Evolutionary conservation across 1,140 invertebrate species (phyloP).

Genomic region (Caenorhabditis briggsae): DNA sequence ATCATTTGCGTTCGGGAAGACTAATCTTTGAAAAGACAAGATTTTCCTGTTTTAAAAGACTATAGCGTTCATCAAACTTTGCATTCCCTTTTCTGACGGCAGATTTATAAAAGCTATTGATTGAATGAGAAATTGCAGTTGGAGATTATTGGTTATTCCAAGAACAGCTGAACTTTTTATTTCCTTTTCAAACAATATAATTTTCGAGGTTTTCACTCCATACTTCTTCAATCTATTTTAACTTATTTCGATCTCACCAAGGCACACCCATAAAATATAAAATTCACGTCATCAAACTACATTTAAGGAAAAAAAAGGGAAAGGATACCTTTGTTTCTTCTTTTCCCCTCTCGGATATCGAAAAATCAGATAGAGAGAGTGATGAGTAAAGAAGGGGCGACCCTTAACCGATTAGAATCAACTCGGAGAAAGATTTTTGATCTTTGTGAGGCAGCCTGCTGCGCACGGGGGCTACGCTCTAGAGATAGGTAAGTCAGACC

Average conservation of each 20-base stretch:
- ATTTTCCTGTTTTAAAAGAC: background rate
- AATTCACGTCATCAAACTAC: background rate
- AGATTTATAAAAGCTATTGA: no score
- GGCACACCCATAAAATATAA: no score
- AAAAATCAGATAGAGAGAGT: constrained; percentile 14
- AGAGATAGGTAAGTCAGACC: constrained; percentile 4
- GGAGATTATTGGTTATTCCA: no score
- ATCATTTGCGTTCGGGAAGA: background rate
- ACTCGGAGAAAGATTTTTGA: constrained; percentile 41
- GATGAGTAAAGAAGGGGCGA: background rate
- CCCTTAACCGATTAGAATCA: constrained; percentile 38
- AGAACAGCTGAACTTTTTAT: no score
- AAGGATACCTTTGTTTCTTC: background rate
- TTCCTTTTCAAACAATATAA: no score
- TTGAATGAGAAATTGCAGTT: no score
- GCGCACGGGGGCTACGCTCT: background rate
- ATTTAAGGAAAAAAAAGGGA: background rate
- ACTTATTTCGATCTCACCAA: no score
- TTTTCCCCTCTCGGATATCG: background rate
- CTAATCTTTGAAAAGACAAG: background rate
- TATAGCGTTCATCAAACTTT: no score
- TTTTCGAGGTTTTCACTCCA: no score
- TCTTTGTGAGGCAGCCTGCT: background rate
- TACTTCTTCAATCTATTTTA: no score
- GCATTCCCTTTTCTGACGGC: no score